phyloP scores from a whole-genome alignment of 2,797 vertebrate genomes.

The Eutrigla gurnardus region DNA sequence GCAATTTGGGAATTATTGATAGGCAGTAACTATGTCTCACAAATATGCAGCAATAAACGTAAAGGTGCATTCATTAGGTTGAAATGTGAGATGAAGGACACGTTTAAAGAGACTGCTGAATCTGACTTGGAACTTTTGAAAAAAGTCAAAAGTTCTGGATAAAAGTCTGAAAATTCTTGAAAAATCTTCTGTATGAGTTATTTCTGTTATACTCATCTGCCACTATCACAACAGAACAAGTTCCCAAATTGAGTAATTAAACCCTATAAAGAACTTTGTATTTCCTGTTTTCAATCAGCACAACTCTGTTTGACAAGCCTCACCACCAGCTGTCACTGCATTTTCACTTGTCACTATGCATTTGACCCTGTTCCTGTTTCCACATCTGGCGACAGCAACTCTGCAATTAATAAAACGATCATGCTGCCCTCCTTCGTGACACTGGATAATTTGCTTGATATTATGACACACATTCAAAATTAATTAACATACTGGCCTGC shows the following conservation, averaged over 20 bases:
- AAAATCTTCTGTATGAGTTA: background rate
- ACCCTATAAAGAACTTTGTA: background rate
- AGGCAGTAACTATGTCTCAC: background rate
- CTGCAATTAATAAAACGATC: constrained; percentile 43
- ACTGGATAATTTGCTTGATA: constrained; percentile 53
- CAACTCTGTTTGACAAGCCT: constrained; percentile 29
- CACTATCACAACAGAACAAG: background rate
- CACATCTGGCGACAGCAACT: constrained; percentile 26
- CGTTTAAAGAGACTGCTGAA: background rate
- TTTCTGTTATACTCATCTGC: background rate
- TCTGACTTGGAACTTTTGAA: background rate
- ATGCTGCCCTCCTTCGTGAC: constrained; percentile 36
- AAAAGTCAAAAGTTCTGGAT: background rate
- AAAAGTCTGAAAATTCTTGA: background rate
- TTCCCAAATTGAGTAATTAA: background rate
- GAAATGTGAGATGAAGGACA: background rate
- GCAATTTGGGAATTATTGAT: background rate
- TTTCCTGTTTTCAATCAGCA: constrained; percentile 23
- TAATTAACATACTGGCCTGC: constrained; percentile 42
- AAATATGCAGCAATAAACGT: background rate
- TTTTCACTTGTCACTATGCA: constrained; percentile 31
- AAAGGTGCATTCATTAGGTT: constrained; percentile 2
- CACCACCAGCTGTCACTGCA: constrained; percentile 17
- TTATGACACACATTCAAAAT: constrained; percentile 53
- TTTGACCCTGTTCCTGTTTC: constrained; percentile 20